A percentile compares a stretch with the other conserved stretches of the same genome.
phyloP scores from a whole-genome alignment of 2,888 invertebrate genomes.

The Sabellastarte sp. region DNA sequence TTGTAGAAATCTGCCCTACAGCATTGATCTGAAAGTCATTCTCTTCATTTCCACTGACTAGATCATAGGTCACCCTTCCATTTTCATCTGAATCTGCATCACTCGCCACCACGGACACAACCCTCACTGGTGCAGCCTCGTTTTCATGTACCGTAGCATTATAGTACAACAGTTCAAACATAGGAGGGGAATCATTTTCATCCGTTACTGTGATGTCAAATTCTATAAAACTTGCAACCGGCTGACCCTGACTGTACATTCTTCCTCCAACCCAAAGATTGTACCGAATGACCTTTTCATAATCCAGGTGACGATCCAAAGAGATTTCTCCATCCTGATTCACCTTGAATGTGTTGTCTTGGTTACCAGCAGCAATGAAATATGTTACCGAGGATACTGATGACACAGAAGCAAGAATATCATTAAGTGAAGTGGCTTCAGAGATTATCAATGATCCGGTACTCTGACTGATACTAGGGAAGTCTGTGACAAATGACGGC shows the following conservation, averaged over 20 bases:
- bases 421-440: constrained; percentile 38
- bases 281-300: constrained; percentile 79
- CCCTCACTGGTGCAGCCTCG: constrained; percentile 60
- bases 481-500: no score
- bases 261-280: constrained; percentile 87
- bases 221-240: constrained; percentile 35
- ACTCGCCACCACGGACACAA: constrained; percentile 83
- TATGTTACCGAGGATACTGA: constrained; percentile 70
- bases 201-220: constrained; percentile 87
- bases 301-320: constrained; percentile 79
- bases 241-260: constrained; percentile 17
- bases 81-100: constrained; percentile 66
- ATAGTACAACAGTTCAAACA: constrained; percentile 74
- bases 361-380: constrained; percentile 89
- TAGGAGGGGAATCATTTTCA: constrained; percentile 87
- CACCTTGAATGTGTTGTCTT: constrained; percentile 85
- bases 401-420: constrained; percentile 70
- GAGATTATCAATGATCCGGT: no score
- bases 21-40: constrained; percentile 28
- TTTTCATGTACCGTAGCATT: constrained; percentile 78
- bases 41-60: constrained; percentile 13
- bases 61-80: constrained; percentile 67
- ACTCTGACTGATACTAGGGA: no score
- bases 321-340: constrained; percentile 75
- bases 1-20: constrained; percentile 17